Evolutionary conservation across 2,113 vertebrate genomes (phyloP).

Genomic region (Trogon surrucura): DNA sequence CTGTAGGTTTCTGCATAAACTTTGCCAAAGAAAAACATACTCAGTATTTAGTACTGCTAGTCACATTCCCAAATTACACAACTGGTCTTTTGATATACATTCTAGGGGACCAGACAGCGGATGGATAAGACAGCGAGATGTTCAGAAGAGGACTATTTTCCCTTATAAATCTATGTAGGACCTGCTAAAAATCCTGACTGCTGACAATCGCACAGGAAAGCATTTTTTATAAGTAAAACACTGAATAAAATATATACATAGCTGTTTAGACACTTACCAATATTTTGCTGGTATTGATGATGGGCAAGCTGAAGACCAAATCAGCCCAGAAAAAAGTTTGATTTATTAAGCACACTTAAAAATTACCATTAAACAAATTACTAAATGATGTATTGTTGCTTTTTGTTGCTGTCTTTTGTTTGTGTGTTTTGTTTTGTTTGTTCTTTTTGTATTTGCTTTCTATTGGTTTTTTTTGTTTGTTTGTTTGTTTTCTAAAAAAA

Average conservation of each 20-base stretch:
- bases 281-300: neutral
- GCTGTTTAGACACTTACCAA: neutral
- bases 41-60: slow-evolving; percentile 39
- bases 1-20: slow-evolving; percentile 20
- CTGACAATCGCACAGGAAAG: neutral
- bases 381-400: neutral
- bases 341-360: neutral
- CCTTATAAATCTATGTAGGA: neutral
- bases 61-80: slow-evolving; percentile 4
- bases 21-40: neutral
- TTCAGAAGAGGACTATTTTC: slow-evolving; percentile 32
- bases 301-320: neutral
- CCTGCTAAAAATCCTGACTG: slow-evolving; percentile 10
- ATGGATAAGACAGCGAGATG: slow-evolving; percentile 2
- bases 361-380: neutral
- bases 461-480: neutral
- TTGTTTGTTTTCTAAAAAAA: neutral
- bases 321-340: neutral
- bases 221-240: neutral
- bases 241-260: neutral
- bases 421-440: no score
- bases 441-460: no score
- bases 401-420: no score
- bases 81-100: slow-evolving; percentile 40
- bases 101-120: slow-evolving; percentile 21